Base-by-base conservation (phyloP, 2,113 vertebrate species). In the Rhea pennata region DNA sequence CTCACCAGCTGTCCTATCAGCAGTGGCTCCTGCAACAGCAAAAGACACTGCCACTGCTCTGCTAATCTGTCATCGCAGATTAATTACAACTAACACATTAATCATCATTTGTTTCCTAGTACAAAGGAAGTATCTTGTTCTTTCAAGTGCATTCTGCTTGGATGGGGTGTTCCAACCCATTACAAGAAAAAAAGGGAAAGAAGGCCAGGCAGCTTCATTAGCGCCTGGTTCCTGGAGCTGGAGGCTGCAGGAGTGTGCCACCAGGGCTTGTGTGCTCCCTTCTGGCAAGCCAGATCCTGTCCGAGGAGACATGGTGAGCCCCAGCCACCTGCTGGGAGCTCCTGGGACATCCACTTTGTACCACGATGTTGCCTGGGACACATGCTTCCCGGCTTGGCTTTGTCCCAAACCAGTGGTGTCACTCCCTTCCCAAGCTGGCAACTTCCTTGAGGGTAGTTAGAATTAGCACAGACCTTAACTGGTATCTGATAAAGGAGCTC, bases 1-100 rank as follows among this genome's bases (percentile, higher is more conserved):
- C 98, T 98, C 98, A 96, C 99, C 99, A 99, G 99, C 99, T 99
- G 99, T 99, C 98, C 99, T 98, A 98, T 98, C 98, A 97, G 96
- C 97, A 75, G 98, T 76, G 95, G 95, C 98, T 98, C 97, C 97
- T 94, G 97, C 96, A 98, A 97, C 97, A 98, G 98, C 93, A 69
- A 86, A 82, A 97, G 98, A 92, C 96, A 75, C 98, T 94, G 98
- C 96, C 96, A 33, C 94, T 54, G 92, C 96, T 95, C 96, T 17
- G 83, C 97, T 98, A 97, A 98, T 98, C 98, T 97, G 97, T 98
- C 98, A 98, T 97, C 90, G 96, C 98, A 98, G 98, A 98, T 98
- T 99, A 99, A 99, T 99, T 98, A 98, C 98, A 98, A 97, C 48
- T 74, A 98, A 98, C 97, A 95, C 98, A 99, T 99, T 99, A 98